A percentile compares a stretch with the other conserved stretches of the same genome.
Evolutionary conservation across 2,888 invertebrate genomes (phyloP).

Genomic region (Lissocephala sabroskyi): DNA sequence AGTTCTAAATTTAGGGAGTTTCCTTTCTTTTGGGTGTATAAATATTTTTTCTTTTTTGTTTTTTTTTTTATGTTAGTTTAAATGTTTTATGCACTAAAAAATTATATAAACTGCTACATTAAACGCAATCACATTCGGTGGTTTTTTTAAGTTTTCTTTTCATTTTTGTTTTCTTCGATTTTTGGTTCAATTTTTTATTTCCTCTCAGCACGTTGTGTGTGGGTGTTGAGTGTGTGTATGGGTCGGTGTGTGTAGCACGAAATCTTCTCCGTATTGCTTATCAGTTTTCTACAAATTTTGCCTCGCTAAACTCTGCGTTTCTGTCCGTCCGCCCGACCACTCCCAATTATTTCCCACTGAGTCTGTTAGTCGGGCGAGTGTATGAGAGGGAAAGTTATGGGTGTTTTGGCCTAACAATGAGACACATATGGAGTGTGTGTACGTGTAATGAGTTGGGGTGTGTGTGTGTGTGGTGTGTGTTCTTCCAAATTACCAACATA

Average conservation of each 20-base stretch:
- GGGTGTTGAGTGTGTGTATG: no score
- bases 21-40: neutral
- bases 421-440: neutral
- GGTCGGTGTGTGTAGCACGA: no score
- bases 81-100: constrained; percentile 53
- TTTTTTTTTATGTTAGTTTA: constrained; percentile 27
- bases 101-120: constrained; percentile 63
- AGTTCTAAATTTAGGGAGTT: constrained; percentile 13
- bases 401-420: constrained; percentile 32
- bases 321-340: neutral
- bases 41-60: constrained; percentile 14
- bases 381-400: constrained; percentile 9
- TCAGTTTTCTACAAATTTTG: constrained; percentile 31
- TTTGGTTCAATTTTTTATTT: constrained; percentile 26
- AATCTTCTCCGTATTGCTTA: constrained; percentile 38
- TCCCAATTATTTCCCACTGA: neutral
- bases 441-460: constrained; percentile 2
- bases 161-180: constrained; percentile 18
- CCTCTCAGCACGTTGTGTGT: constrained; percentile 24
- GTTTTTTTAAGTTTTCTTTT: constrained; percentile 61
- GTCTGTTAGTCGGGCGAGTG: constrained; percentile 3
- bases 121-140: constrained; percentile 73
- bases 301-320: constrained; percentile 36
- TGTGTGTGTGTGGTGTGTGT: constrained; percentile 14
- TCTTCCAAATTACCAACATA: constrained; percentile 28